Evolutionary conservation across 2,888 invertebrate genomes (phyloP).

Genomic region (Macropis europaea): DNA sequence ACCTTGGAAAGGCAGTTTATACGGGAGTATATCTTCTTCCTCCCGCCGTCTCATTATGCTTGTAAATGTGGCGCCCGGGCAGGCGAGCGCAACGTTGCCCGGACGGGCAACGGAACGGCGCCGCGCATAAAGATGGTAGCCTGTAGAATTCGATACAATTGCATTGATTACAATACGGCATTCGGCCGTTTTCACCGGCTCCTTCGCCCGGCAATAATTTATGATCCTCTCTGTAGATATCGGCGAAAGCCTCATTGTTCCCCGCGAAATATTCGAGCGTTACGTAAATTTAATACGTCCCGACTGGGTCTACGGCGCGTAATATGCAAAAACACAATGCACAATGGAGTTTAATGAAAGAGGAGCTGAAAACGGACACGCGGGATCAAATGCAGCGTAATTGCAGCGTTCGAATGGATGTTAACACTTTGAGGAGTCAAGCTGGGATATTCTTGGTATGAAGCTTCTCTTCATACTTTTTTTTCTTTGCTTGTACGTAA

Average conservation of each 20-base stretch:
- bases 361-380: no score
- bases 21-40: slow-evolving; percentile 21
- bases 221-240: slow-evolving; percentile 1
- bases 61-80: slow-evolving; percentile 24
- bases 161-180: slow-evolving; percentile 32
- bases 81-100: not conserved
- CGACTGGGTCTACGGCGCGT: not conserved
- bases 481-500: no score
- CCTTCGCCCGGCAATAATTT: slow-evolving; percentile 25
- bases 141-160: slow-evolving; percentile 11
- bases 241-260: not conserved
- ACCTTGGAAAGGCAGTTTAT: slow-evolving; percentile 33
- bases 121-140: slow-evolving; percentile 22
- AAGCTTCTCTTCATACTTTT: no score
- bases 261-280: not conserved
- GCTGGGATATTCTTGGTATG: no score
- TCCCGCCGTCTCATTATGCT: slow-evolving; percentile 40
- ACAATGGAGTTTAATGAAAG: slow-evolving; percentile 6
- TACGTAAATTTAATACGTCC: not conserved
- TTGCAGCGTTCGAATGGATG: no score
- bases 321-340: not conserved
- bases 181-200: not conserved
- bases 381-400: no score
- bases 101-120: slow-evolving; percentile 13
- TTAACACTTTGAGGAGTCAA: no score